phyloP scores from a whole-genome alignment of 2,888 invertebrate species.

The Leptopterna dolabrata region DNA sequence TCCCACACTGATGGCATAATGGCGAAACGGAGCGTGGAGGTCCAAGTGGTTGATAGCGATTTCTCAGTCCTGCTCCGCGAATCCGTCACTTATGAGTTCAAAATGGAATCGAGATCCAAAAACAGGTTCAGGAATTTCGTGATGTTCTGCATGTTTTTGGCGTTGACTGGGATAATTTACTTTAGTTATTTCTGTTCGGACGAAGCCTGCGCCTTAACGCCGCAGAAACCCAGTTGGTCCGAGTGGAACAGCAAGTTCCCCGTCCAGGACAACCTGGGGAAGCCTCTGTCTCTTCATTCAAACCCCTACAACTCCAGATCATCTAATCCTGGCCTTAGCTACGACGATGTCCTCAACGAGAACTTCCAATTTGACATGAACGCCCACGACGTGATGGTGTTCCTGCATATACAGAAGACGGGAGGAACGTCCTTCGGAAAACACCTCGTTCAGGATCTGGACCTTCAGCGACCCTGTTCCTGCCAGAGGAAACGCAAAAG shows the following conservation, averaged over 20 bases:
- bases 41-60: slow-evolving; percentile 84
- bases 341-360: slow-evolving; percentile 87
- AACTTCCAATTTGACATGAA: slow-evolving; percentile 90
- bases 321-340: slow-evolving; percentile 75
- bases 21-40: slow-evolving; percentile 78
- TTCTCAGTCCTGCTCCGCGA: slow-evolving; percentile 81
- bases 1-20: slow-evolving; percentile 57
- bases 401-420: slow-evolving; percentile 99
- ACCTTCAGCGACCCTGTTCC: slow-evolving; percentile 91
- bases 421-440: slow-evolving; percentile 98
- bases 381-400: slow-evolving; percentile 96
- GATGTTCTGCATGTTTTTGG: slow-evolving; percentile 83
- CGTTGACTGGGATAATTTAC: slow-evolving; percentile 87
- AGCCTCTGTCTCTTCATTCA: slow-evolving; percentile 67
- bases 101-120: slow-evolving; percentile 85
- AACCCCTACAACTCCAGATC: slow-evolving; percentile 63
- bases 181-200: slow-evolving; percentile 92
- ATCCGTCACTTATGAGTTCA: slow-evolving; percentile 80
- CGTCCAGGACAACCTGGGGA: slow-evolving; percentile 69
- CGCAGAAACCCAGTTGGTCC: slow-evolving; percentile 63
- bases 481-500: slow-evolving; percentile 90
- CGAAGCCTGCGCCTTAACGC: slow-evolving; percentile 73
- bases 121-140: slow-evolving; percentile 78
- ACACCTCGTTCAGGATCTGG: slow-evolving; percentile 94
- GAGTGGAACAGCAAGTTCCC: slow-evolving; percentile 64